Conservation (phyloP, 2,888 invertebrate genomes). For the Drosophila siamana region DNA sequence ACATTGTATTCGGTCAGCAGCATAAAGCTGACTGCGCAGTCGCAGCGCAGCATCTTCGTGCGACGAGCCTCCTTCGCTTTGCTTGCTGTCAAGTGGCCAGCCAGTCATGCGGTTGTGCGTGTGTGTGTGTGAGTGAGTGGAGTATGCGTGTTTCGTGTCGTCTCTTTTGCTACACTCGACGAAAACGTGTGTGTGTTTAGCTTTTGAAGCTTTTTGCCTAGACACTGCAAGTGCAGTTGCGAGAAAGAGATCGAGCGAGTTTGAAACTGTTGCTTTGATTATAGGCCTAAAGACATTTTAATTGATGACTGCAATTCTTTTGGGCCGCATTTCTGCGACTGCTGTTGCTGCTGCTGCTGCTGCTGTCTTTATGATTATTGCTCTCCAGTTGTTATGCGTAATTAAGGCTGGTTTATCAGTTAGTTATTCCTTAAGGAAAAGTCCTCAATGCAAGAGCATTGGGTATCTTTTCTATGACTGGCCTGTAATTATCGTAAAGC, state of each 20-base stretch:
- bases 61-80: conserved; percentile 72
- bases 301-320: conserved; percentile 55
- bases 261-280: conserved; percentile 51
- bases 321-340: conserved; percentile 19
- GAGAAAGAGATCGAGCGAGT: not conserved
- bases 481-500: not conserved
- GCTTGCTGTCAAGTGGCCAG: conserved; percentile 49
- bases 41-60: conserved; percentile 51
- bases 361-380: conserved; percentile 58
- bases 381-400: conserved; percentile 35
- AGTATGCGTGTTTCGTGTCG: conserved; percentile 36
- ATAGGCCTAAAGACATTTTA: conserved; percentile 56
- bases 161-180: conserved; percentile 49
- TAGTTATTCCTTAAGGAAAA: not conserved
- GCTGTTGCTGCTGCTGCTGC: conserved; percentile 19
- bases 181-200: conserved; percentile 1
- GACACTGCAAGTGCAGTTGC: not conserved
- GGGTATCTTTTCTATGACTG: not conserved
- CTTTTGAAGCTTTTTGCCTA: conserved; percentile 14
- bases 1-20: conserved; percentile 53
- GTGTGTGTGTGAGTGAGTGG: conserved; percentile 23
- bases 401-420: conserved; percentile 25
- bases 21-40: conserved; percentile 50
- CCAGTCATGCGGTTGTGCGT: conserved; percentile 8
- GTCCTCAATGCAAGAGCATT: not conserved